A percentile compares a stretch with the other conserved stretches of the same genome.
Evolutionary conservation across 2,113 vertebrate species (phyloP).

Genomic region (Sterrhoptilus dennistouni): DNA sequence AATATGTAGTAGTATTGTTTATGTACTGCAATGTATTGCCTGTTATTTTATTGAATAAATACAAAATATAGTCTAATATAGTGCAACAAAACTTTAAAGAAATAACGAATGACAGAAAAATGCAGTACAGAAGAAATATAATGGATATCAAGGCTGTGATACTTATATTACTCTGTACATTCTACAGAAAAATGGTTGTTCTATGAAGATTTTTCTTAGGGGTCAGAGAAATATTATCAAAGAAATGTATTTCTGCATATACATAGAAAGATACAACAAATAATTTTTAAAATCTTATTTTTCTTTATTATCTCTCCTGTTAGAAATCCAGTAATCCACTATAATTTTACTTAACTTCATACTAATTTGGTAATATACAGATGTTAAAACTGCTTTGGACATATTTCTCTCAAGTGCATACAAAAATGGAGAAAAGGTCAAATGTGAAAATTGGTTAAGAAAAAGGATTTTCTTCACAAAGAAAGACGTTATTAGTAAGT

Average conservation of each 20-base stretch:
- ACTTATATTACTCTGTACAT: background rate
- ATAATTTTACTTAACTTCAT: background rate
- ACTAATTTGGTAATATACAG: background rate
- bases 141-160: background rate
- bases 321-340: background rate
- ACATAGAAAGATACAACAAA: background rate
- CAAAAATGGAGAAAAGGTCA: background rate
- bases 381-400: background rate
- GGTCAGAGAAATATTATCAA: background rate
- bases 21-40: background rate
- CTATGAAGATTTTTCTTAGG: background rate
- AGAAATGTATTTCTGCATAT: background rate
- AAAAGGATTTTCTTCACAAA: slow-evolving; percentile 43
- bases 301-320: background rate
- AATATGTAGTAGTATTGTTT: background rate
- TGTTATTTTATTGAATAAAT: background rate
- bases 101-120: background rate
- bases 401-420: background rate
- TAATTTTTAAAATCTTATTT: background rate
- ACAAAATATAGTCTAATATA: background rate
- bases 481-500: slow-evolving; percentile 19
- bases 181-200: background rate
- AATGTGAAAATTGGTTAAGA: background rate
- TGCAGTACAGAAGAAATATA: background rate
- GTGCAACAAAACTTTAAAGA: background rate